phyloP scores from a whole-genome alignment of 2,888 invertebrate species.

The Ypsolopha scabrella region DNA sequence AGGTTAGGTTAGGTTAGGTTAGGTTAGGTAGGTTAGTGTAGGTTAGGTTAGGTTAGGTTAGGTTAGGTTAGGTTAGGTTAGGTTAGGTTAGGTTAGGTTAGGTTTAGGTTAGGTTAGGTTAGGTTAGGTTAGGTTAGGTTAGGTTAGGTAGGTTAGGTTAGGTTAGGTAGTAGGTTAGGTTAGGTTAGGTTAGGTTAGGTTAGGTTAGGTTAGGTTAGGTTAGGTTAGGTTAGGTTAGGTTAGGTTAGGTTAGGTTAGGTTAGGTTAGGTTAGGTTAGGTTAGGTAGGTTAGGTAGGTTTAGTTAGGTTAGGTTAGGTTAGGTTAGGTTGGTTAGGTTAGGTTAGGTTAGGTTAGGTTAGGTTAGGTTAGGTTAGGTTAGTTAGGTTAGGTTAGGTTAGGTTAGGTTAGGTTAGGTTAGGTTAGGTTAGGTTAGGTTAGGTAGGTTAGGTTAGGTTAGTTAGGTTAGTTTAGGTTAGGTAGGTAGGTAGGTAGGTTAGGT shows the following conservation, averaged over 20 bases:
- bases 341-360: constrained; percentile 17
- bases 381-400: constrained; percentile 15
- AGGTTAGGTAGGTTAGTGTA: constrained; percentile 11
- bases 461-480: constrained; percentile 10
- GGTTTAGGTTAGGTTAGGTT: constrained; percentile 11
- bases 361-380: constrained; percentile 11
- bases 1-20: constrained; percentile 13
- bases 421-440: constrained; percentile 15
- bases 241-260: constrained; percentile 5
- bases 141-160: constrained; percentile 19
- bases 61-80: constrained; percentile 14
- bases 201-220: constrained; percentile 15
- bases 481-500: constrained; percentile 16
- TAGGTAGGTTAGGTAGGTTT: constrained; percentile 16
- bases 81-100: constrained; percentile 12
- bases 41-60: constrained; percentile 15
- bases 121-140: constrained; percentile 11
- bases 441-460: constrained; percentile 7
- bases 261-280: constrained; percentile 15
- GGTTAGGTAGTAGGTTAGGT: constrained; percentile 14
- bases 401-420: constrained; percentile 15
- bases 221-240: constrained; percentile 12
- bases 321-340: constrained; percentile 14
- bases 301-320: constrained; percentile 15
- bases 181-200: constrained; percentile 10